Percentiles rank a stretch among this genome's conserved stretches.
Conservation (phyloP, 2,888 invertebrate genomes). For the Yponomeuta cagnagella region DNA sequence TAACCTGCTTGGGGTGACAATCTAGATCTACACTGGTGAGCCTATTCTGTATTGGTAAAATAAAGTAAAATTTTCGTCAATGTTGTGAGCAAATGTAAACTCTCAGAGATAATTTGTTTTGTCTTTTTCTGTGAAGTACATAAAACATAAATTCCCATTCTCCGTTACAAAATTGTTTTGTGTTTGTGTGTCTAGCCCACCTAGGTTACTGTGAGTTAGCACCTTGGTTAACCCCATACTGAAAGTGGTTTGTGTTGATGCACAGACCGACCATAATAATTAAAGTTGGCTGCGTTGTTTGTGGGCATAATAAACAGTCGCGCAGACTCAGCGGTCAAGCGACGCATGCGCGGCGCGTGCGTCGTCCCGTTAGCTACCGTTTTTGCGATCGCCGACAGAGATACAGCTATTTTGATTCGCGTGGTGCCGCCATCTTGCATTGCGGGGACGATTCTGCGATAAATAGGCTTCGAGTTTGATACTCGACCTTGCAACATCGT, state of each 20-base stretch:
- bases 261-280: neutral
- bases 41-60: no score
- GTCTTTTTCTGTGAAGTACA: no score
- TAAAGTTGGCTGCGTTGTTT: neutral
- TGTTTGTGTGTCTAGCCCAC: no score
- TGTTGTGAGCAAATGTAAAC: no score
- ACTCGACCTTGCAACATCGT: neutral
- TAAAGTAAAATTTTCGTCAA: no score
- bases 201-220: no score
- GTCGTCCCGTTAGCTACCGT: constrained; percentile 21
- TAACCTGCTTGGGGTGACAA: no score
- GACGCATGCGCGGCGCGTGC: constrained; percentile 11
- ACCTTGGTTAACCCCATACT: no score
- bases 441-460: constrained; percentile 2
- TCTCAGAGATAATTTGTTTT: no score
- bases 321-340: constrained; percentile 13
- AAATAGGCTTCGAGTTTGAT: neutral
- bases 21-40: no score
- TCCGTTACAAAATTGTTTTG: no score
- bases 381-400: constrained; percentile 21
- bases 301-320: neutral
- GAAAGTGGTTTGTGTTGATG: neutral
- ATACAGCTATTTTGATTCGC: constrained; percentile 20
- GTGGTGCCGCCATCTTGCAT: constrained; percentile 4
- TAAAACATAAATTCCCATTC: no score